Evolutionary conservation across 64 coral and sea anemone genomes (phyloP).

Genomic region (Hydrozoanthus tunicans): DNA sequence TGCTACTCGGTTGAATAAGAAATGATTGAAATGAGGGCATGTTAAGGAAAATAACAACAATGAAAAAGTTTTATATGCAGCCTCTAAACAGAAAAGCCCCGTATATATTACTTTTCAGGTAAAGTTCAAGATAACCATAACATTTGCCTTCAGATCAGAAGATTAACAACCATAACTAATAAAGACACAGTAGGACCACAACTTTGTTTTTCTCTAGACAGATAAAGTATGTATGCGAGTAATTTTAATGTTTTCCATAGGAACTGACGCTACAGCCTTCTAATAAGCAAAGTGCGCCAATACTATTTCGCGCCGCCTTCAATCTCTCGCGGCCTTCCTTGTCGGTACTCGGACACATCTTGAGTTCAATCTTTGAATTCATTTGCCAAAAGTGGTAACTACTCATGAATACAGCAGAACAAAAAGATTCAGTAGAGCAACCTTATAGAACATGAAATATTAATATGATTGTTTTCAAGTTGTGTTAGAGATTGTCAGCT

Average conservation of each 20-base stretch:
- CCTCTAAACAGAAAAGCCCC: constrained; percentile 20
- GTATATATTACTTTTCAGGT: constrained; percentile 1
- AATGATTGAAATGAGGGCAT: not conserved
- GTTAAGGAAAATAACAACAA: not conserved
- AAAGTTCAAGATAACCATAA: not conserved
- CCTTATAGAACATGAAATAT: not conserved
- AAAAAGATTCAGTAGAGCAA: not conserved
- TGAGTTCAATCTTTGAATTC: not conserved
- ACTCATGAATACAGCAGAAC: not conserved
- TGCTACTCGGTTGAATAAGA: not conserved
- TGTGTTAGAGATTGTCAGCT: not conserved
- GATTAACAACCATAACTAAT: not conserved
- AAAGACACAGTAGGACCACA: not conserved
- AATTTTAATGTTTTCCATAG: not conserved
- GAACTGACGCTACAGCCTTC: no score
- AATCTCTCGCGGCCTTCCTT: no score
- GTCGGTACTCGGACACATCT: no score
- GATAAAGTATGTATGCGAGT: not conserved
- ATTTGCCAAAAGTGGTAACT: not conserved
- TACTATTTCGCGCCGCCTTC: no score
- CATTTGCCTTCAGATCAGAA: not conserved
- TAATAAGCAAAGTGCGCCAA: no score
- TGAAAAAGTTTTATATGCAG: constrained; percentile 16
- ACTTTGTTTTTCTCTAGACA: not conserved
- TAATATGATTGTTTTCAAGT: not conserved